These are phyloP conservation scores for Limnephilus marmoratus DNA, from an alignment of 2,888 invertebrate genomes.

Conservation along the genomic window DNA sequence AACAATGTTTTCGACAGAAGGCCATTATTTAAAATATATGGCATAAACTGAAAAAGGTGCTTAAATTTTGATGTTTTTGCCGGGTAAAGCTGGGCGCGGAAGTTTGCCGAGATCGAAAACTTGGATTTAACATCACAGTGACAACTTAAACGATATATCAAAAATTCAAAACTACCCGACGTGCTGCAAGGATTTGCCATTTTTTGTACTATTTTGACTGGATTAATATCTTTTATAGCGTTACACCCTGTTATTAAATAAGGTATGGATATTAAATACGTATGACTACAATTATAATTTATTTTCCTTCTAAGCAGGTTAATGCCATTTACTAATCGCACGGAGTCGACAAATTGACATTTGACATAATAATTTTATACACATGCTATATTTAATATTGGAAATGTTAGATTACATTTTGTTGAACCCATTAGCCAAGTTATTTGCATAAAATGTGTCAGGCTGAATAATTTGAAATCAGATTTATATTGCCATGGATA, in stretches of 20 bases:
- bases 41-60: too few relatives aligned
- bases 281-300: background rate
- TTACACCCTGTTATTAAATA: background rate
- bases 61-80: too few relatives aligned
- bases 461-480: background rate
- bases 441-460: background rate
- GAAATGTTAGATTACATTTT: background rate
- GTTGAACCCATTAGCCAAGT: background rate
- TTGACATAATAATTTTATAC: background rate
- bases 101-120: too few relatives aligned
- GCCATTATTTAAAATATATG: too few relatives aligned
- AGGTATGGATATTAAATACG: background rate
- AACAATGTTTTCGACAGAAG: too few relatives aligned
- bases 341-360: background rate
- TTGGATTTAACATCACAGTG: too few relatives aligned
- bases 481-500: background rate
- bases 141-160: too few relatives aligned
- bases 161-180: too few relatives aligned
- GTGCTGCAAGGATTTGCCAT: too few relatives aligned
- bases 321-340: background rate
- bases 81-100: too few relatives aligned
- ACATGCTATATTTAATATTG: background rate
- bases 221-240: background rate
- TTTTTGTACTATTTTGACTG: background rate
- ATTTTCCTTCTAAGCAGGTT: background rate